phyloP scores from a whole-genome alignment of 1,140 invertebrate species.

The Bicyclus anynana region DNA sequence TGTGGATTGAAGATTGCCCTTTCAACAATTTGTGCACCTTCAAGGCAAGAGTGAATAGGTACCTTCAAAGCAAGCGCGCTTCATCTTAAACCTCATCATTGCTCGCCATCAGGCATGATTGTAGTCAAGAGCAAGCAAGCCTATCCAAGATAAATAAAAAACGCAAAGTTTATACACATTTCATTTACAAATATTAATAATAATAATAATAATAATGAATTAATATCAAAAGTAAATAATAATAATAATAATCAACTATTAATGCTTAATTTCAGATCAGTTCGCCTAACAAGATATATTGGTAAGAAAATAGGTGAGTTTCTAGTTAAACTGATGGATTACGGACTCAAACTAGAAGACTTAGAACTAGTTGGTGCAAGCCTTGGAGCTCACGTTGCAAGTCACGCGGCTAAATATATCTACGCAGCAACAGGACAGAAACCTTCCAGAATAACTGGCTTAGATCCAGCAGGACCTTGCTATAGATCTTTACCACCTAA shows the following conservation, averaged over 20 bases:
- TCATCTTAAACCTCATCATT: no score
- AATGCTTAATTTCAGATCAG: slow-evolving; percentile 45
- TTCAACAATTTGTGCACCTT: no score
- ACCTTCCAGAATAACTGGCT: slow-evolving; percentile 79
- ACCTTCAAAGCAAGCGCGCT: no score
- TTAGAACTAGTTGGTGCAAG: slow-evolving; percentile 58
- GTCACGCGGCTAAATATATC: slow-evolving; percentile 51
- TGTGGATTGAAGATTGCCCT: no score
- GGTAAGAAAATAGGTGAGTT: slow-evolving; percentile 57
- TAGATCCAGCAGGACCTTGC: slow-evolving; percentile 82
- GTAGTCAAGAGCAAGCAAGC: no score
- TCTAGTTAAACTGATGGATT: slow-evolving; percentile 43
- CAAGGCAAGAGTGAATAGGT: no score
- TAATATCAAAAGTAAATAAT: no score
- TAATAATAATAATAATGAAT: no score
- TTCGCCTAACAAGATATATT: slow-evolving; percentile 44
- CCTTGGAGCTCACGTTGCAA: slow-evolving; percentile 50
- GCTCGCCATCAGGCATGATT: no score
- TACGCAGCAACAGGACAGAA: slow-evolving; percentile 47
- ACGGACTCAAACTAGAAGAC: slow-evolving; percentile 44
- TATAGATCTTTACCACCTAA: slow-evolving; percentile 73
- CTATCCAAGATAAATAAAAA: no score
- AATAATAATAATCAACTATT: background rate
- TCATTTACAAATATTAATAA: no score
- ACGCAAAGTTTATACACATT: no score